A percentile compares a stretch with the other conserved stretches of the same genome.
Evolutionary conservation across 2,113 vertebrate species (phyloP).

Genomic region (Brachyistius frenatus): DNA sequence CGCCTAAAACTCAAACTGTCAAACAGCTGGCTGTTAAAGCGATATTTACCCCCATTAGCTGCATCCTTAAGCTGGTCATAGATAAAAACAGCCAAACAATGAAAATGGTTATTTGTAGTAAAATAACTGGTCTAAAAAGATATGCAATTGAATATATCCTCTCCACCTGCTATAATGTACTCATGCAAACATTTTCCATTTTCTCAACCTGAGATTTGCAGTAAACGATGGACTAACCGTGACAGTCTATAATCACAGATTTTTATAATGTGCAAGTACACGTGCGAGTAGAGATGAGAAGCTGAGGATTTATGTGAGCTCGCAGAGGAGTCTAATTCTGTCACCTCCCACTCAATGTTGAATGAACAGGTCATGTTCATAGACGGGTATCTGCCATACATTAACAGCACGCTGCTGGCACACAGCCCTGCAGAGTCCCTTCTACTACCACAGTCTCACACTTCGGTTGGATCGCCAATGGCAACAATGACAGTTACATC

Average conservation of each 20-base stretch:
- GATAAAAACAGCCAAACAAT: not conserved
- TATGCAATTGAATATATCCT: not conserved
- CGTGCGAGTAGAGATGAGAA: not conserved
- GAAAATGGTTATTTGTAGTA: too few species aligned
- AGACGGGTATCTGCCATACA: conserved; percentile 6
- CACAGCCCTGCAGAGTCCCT: not conserved
- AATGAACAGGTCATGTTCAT: conserved; percentile 60
- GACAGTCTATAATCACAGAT: conserved; percentile 13
- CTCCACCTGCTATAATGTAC: not conserved
- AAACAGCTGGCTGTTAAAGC: too few species aligned
- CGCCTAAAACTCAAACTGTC: too few species aligned
- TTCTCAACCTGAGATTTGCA: not conserved
- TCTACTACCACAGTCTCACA: not conserved
- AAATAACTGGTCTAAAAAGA: too few species aligned
- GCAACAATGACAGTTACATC: not conserved
- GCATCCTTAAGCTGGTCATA: not conserved
- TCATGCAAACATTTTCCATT: not conserved
- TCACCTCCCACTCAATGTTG: conserved; percentile 49
- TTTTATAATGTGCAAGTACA: conserved; percentile 1
- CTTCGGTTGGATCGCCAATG: not conserved
- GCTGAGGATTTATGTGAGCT: conserved; percentile 25
- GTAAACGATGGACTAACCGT: not conserved
- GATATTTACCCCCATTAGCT: too few species aligned
- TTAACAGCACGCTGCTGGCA: conserved; percentile 26
- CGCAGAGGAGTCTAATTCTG: conserved; percentile 51